phyloP scores from a whole-genome alignment of 1,140 invertebrate genomes.

The Euborellia annulipes region DNA sequence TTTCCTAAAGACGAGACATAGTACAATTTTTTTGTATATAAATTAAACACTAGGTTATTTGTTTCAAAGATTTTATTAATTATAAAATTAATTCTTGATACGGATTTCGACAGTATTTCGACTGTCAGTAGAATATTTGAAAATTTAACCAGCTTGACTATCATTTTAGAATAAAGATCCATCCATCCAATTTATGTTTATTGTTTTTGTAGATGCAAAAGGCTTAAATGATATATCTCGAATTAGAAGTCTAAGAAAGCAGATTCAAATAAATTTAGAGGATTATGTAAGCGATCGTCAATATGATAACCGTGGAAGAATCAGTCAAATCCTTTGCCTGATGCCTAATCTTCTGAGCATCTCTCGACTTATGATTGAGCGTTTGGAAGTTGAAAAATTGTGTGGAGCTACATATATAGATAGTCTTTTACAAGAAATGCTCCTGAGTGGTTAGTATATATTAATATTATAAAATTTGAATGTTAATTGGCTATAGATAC shows the following conservation, averaged over 20 bases:
- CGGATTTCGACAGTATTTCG: background rate
- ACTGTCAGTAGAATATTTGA: too few species aligned
- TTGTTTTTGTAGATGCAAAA: constrained; percentile 60
- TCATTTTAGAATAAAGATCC: background rate
- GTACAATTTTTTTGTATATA: too few species aligned
- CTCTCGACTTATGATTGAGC: constrained; percentile 97
- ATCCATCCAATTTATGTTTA: background rate
- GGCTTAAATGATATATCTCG: constrained; percentile 66
- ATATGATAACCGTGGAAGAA: constrained; percentile 85
- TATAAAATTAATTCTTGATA: background rate
- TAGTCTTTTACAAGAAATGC: constrained; percentile 88
- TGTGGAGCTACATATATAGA: constrained; percentile 93
- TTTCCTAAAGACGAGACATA: too few species aligned
- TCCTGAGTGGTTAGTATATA: constrained; percentile 52
- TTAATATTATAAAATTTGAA: too few species aligned
- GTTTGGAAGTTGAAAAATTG: constrained; percentile 92
- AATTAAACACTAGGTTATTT: too few species aligned
- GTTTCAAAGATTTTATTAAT: too few species aligned
- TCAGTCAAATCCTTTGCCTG: constrained; percentile 85
- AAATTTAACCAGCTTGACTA: too few species aligned
- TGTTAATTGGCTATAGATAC: too few species aligned
- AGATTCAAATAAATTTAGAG: constrained; percentile 91
- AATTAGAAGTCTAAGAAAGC: constrained; percentile 77
- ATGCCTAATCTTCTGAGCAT: constrained; percentile 92
- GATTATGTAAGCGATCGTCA: constrained; percentile 95